Evolutionary conservation across 1,140 invertebrate species (phyloP), one percentile per base, ranked within the genome.

Genomic region (Panulirus ornatus): DNA sequence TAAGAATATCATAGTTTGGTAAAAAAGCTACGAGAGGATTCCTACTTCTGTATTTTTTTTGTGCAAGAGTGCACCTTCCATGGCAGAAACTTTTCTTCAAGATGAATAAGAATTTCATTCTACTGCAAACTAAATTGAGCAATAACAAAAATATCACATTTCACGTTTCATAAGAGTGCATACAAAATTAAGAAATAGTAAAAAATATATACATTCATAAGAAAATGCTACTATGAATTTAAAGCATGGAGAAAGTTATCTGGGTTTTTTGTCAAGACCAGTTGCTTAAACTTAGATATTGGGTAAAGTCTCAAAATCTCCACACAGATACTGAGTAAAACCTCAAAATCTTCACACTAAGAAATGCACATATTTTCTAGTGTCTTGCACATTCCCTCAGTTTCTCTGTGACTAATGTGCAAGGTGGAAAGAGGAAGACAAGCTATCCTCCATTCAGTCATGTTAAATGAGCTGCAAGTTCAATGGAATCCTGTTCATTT

Each of bases 181-280:
- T 66, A 66, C 58, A 66, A 66, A 66, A 66, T 66, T 66, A 66
- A 66, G 58, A 66, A 66, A 66, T 66, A 66, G 58, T 66, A 66
- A 66, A 66, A n/a, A 66, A 66, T 66, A 66, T 66, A 66, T 66
- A 66, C 58, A 66, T 66, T 66, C 58, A 66, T 66, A 66, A 66
- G 58, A 66, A 66, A 66, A 66, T 66, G 58, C 58, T 66, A 66
- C 58, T 66, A 66, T 27, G 30, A 66, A 66, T 66, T 66, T n/a
- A 30, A 66, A 66, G 58, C 58, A 66, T 66, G 58, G 58, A 66
- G 58, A 66, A 66, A 9, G 30, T 66, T 47, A 11, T 47, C 5
- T 6, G 44, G 44, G 44, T 47, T 47, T 66, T 27, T 66, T 66
- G 58, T 66, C 58, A 66, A 9, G n/a, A 66, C 58, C 58, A 66